Percentiles rank a stretch among this genome's conserved stretches.
Evolutionary conservation across 2,888 invertebrate genomes (phyloP).

Genomic region (Hemaris fuciformis): DNA sequence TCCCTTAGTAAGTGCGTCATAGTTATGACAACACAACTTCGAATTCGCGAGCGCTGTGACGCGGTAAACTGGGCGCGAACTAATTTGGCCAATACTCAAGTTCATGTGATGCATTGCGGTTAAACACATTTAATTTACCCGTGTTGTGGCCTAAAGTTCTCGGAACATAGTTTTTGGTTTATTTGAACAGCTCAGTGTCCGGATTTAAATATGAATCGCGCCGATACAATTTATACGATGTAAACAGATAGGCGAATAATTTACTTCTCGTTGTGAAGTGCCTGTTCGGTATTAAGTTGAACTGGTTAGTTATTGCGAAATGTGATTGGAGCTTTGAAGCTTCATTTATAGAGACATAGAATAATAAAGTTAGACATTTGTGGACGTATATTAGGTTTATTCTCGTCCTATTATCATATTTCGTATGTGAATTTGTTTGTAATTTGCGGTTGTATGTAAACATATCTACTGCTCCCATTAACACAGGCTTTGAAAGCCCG

Average conservation of each 20-base stretch:
- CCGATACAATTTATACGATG: constrained; percentile 7
- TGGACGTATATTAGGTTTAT: background rate
- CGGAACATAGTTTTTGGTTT: constrained; percentile 26
- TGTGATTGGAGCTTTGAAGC: background rate
- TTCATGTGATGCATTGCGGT: constrained; percentile 37
- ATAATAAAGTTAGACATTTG: background rate
- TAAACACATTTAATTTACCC: constrained; percentile 36
- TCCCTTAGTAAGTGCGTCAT: too few species aligned
- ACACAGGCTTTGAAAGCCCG: too few species aligned
- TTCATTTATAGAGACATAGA: background rate
- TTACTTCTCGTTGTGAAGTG: background rate
- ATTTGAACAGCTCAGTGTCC: constrained; percentile 18
- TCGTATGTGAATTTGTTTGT: too few species aligned
- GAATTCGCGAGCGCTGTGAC: too few species aligned
- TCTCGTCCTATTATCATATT: too few species aligned
- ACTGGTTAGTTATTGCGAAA: background rate
- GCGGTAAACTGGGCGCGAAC: too few species aligned
- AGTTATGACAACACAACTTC: too few species aligned
- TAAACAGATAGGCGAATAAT: background rate
- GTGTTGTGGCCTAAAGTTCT: constrained; percentile 26
- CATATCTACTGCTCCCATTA: too few species aligned
- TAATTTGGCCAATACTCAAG: background rate
- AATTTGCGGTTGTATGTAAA: too few species aligned
- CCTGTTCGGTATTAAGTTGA: background rate
- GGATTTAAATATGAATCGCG: constrained; percentile 15